phyloP scores from a whole-genome alignment of 2,888 invertebrate species.

The Archips crataeganus region DNA sequence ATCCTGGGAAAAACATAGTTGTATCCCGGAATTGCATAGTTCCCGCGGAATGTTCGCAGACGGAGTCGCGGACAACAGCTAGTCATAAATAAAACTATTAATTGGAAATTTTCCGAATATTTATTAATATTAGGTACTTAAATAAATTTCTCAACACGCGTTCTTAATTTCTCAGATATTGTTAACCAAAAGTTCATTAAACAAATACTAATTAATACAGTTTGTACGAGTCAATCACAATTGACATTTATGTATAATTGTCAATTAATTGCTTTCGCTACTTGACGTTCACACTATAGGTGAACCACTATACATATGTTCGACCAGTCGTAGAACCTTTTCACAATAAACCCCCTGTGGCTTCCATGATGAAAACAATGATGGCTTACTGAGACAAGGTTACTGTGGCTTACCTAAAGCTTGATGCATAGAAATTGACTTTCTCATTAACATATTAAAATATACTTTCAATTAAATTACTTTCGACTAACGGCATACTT shows the following conservation, averaged over 20 bases:
- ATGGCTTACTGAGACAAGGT: too few species aligned
- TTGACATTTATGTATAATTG: slow-evolving; percentile 16
- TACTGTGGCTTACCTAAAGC: too few species aligned
- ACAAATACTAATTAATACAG: slow-evolving; percentile 21
- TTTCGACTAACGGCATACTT: slow-evolving; percentile 16
- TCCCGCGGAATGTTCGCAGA: too few species aligned
- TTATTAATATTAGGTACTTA: background rate
- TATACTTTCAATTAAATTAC: background rate
- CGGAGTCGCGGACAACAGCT: too few species aligned
- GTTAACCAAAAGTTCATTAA: slow-evolving; percentile 7
- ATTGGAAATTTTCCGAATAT: background rate
- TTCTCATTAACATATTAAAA: background rate
- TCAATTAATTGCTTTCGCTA: background rate
- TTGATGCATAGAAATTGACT: background rate
- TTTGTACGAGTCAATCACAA: slow-evolving; percentile 18
- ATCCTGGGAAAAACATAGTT: too few species aligned
- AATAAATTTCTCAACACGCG: slow-evolving; percentile 29
- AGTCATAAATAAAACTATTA: background rate
- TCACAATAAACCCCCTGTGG: too few species aligned
- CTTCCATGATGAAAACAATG: too few species aligned
- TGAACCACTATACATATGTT: too few species aligned
- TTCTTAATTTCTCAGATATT: background rate
- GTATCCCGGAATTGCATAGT: too few species aligned
- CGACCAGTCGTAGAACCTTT: too few species aligned
- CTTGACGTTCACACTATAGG: background rate